Conservation (phyloP, 2,888 invertebrate species). For the Cecidostiba fungosa region DNA sequence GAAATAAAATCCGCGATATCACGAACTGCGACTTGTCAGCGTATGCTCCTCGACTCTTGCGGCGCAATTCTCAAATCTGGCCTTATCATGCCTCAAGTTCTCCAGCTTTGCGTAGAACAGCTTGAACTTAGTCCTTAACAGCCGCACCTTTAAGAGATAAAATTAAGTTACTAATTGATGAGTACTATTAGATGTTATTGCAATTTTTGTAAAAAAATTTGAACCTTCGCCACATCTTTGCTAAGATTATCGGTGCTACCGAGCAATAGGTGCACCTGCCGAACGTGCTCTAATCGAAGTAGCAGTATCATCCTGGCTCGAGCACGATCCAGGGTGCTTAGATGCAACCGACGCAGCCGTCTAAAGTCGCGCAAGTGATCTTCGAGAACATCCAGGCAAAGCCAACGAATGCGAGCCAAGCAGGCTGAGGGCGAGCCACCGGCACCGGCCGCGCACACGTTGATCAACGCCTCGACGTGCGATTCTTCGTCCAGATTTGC, state of each 20-base stretch:
- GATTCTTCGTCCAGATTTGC: slow-evolving; percentile 83
- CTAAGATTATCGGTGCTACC: slow-evolving; percentile 71
- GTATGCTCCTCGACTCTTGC: neutral
- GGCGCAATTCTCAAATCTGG: neutral
- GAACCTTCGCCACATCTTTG: slow-evolving; percentile 63
- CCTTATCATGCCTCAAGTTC: slow-evolving; percentile 54
- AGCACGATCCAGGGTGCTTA: neutral
- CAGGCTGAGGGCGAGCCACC: slow-evolving; percentile 75
- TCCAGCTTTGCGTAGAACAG: slow-evolving; percentile 65
- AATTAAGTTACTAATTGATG: neutral
- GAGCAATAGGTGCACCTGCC: slow-evolving; percentile 75
- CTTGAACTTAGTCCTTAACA: slow-evolving; percentile 65
- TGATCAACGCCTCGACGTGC: slow-evolving; percentile 76
- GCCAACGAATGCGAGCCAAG: slow-evolving; percentile 72
- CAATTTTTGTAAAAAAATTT: neutral
- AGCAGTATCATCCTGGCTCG: slow-evolving; percentile 69
- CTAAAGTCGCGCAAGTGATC: slow-evolving; percentile 72
- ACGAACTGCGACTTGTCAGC: slow-evolving; percentile 15
- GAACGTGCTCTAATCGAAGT: slow-evolving; percentile 74
- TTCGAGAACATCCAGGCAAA: slow-evolving; percentile 76
- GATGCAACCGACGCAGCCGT: slow-evolving; percentile 69
- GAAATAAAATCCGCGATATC: slow-evolving; percentile 39
- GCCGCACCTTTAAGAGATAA: slow-evolving; percentile 43
- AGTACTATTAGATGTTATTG: neutral
- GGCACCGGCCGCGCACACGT: slow-evolving; percentile 74